These are phyloP conservation scores for Eupelmus urozonus DNA, from an alignment of 2,888 invertebrate genomes.

Conservation along the genomic window DNA sequence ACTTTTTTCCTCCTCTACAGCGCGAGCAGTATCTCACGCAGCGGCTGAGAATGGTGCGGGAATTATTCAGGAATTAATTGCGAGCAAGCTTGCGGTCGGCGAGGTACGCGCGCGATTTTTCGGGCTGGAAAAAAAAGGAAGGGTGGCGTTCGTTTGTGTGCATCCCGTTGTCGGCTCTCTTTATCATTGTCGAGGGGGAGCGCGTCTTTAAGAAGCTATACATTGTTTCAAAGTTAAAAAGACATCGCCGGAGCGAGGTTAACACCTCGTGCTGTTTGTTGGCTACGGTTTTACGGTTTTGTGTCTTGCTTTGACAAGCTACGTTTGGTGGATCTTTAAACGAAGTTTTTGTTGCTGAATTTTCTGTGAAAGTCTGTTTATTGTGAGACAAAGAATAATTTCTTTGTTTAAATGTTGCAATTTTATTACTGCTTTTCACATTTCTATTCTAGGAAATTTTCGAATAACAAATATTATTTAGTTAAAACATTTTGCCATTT, in stretches of 20 bases:
- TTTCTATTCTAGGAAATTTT: too few relatives aligned
- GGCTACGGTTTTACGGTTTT: too few relatives aligned
- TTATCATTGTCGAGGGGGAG: background rate
- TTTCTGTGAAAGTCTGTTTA: too few relatives aligned
- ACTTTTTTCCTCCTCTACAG: too few relatives aligned
- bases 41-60: slow-evolving; percentile 27
- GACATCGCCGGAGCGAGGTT: slow-evolving; percentile 18
- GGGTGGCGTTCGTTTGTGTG: background rate
- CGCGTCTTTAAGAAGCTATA: slow-evolving; percentile 19
- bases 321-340: too few relatives aligned
- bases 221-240: slow-evolving; percentile 39
- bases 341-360: too few relatives aligned
- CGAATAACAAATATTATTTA: too few relatives aligned
- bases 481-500: too few relatives aligned
- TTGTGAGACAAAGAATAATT: too few relatives aligned
- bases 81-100: slow-evolving; percentile 28
- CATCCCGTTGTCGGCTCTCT: slow-evolving; percentile 17
- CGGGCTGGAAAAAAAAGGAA: background rate
- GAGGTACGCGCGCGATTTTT: slow-evolving; percentile 12
- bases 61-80: slow-evolving; percentile 63
- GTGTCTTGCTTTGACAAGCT: too few relatives aligned
- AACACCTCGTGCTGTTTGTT: background rate
- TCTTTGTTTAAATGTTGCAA: too few relatives aligned
- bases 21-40: slow-evolving; percentile 1
- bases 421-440: too few relatives aligned